Evolutionary conservation across 2,888 invertebrate genomes (phyloP).

Genomic region (Drosophila multiciliata): DNA sequence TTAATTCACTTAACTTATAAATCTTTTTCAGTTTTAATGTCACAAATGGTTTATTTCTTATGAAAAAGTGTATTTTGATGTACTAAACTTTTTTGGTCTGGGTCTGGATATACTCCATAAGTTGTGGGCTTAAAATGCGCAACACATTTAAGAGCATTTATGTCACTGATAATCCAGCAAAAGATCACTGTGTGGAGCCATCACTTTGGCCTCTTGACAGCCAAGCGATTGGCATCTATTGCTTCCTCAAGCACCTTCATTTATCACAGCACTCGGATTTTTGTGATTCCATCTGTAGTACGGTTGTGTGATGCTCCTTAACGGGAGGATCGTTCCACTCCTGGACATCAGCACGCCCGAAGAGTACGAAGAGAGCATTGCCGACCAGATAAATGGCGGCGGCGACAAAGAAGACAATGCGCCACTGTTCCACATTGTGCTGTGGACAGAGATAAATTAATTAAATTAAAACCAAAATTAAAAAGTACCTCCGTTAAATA

Average conservation of each 20-base stretch:
- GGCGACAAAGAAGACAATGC: constrained; percentile 90
- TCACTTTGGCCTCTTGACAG: background rate
- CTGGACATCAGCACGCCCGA: constrained; percentile 89
- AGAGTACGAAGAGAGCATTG: constrained; percentile 89
- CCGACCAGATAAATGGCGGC: constrained; percentile 89
- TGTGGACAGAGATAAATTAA: constrained; percentile 82
- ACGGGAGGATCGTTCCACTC: constrained; percentile 88
- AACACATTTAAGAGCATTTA: background rate
- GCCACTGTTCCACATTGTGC: constrained; percentile 89
- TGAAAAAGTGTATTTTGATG: background rate
- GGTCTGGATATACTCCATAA: background rate
- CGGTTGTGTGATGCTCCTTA: constrained; percentile 65
- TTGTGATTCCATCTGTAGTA: constrained; percentile 75
- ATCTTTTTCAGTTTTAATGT: background rate
- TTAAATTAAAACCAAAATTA: background rate
- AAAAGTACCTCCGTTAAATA: background rate
- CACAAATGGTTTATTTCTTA: background rate
- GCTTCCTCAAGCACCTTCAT: background rate
- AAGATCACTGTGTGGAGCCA: too few relatives aligned
- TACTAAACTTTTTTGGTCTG: background rate
- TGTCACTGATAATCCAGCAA: background rate
- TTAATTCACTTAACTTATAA: background rate
- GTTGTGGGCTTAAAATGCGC: background rate
- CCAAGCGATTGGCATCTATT: background rate
- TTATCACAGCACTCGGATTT: constrained; percentile 15